Evolutionary conservation across 2,888 invertebrate species (phyloP).

Genomic region (Amiota communis): DNA sequence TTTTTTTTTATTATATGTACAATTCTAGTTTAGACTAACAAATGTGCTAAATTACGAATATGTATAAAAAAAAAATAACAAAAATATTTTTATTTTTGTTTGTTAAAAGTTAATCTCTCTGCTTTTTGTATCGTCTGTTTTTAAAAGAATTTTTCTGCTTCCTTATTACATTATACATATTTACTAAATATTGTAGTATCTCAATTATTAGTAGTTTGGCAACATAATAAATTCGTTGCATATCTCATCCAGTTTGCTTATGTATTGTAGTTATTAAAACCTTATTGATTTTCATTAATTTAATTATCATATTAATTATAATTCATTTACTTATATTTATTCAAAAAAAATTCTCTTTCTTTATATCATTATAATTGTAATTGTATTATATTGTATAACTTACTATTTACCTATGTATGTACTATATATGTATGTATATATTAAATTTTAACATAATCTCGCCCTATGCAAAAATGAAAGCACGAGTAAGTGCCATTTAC

Average conservation of each 20-base stretch:
- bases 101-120: constrained; percentile 45
- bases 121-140: constrained; percentile 33
- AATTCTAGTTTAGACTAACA: constrained; percentile 61
- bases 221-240: constrained; percentile 66
- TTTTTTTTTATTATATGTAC: constrained; percentile 54
- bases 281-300: constrained; percentile 31
- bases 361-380: constrained; percentile 26
- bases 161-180: not conserved
- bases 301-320: constrained; percentile 23
- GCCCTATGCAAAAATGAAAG: constrained; percentile 14
- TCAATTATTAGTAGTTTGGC: constrained; percentile 61
- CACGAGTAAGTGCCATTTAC: too few relatives aligned
- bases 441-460: not conserved
- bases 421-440: not conserved
- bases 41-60: constrained; percentile 53
- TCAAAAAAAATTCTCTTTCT: constrained; percentile 51
- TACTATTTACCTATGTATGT: too few relatives aligned
- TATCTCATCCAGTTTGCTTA: constrained; percentile 55
- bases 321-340: constrained; percentile 61
- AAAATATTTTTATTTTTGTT: constrained; percentile 44
- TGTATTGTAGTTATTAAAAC: constrained; percentile 8
- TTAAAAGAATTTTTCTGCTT: constrained; percentile 44
- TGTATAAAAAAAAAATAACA: constrained; percentile 50
- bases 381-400: constrained; percentile 2
- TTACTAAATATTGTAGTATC: constrained; percentile 27